Evolutionary conservation across 2,888 invertebrate genomes (phyloP).

Genomic region (Sycophila texana): DNA sequence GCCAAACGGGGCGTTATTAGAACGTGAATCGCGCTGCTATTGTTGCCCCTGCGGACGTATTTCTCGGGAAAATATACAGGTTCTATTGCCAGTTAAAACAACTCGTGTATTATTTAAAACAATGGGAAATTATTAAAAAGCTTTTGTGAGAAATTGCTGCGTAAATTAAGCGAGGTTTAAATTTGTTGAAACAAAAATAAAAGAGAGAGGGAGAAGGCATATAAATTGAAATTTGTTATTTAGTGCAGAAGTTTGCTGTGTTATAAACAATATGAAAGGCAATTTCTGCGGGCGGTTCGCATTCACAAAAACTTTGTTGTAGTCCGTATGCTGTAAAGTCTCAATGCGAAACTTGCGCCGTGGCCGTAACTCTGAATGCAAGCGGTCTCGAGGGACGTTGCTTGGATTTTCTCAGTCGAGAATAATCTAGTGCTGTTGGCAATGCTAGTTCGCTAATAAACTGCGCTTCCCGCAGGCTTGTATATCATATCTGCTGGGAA

Average conservation of each 20-base stretch:
- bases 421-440: background rate
- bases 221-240: too few species aligned
- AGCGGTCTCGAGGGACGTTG: background rate
- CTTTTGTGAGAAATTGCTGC: too few species aligned
- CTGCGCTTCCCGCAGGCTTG: background rate
- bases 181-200: too few species aligned
- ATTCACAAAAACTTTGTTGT: background rate
- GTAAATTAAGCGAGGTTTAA: too few species aligned
- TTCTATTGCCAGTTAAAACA: background rate
- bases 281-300: too few species aligned
- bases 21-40: conserved; percentile 26
- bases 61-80: background rate
- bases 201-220: too few species aligned
- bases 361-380: background rate
- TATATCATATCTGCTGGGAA: background rate
- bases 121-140: too few species aligned
- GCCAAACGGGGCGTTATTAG: conserved; percentile 6
- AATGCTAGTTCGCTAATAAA: background rate
- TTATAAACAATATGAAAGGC: too few species aligned
- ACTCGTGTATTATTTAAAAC: too few species aligned
- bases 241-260: too few species aligned
- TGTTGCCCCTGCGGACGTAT: background rate
- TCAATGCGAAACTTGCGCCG: background rate
- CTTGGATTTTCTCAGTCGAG: background rate
- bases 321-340: background rate